Percentiles rank a stretch among this genome's conserved stretches.
These are phyloP conservation scores for Portunus trituberculatus DNA, from an alignment of 1,140 invertebrate genomes.

Conservation along the genomic window DNA sequence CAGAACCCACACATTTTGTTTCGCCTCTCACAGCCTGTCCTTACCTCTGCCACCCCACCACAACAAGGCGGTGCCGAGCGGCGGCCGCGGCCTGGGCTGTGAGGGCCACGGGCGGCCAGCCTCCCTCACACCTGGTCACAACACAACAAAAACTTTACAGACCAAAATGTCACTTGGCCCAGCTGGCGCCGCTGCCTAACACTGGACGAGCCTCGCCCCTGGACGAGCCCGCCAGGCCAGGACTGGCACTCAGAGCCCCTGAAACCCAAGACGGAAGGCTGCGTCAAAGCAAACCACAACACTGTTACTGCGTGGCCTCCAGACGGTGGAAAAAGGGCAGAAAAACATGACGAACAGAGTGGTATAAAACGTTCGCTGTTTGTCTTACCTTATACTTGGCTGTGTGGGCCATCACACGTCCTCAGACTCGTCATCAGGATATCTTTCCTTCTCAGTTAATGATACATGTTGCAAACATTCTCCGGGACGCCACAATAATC, in stretches of 20 bases:
- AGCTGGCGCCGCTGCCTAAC: neutral
- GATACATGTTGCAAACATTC: slow-evolving; percentile 55
- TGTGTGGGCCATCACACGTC: slow-evolving; percentile 62
- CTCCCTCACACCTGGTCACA: neutral
- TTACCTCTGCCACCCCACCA: slow-evolving; percentile 2
- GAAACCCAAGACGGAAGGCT: neutral
- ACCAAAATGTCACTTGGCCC: neutral
- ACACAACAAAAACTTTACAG: neutral
- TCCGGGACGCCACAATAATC: slow-evolving; percentile 62
- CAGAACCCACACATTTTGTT: neutral
- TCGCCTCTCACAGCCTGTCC: neutral
- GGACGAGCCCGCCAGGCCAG: neutral
- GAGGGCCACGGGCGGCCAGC: neutral
- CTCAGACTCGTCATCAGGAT: slow-evolving; percentile 63
- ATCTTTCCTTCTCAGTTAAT: slow-evolving; percentile 61
- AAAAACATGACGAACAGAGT: neutral
- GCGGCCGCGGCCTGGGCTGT: slow-evolving; percentile 1
- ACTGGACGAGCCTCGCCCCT: neutral
- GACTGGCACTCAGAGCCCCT: neutral
- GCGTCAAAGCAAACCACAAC: slow-evolving; percentile 7
- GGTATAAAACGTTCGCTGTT: neutral
- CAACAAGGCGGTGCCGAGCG: neutral
- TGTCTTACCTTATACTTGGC: slow-evolving; percentile 72
- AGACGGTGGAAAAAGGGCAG: neutral
- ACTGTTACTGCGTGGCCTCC: neutral